phyloP scores from a whole-genome alignment of 92 coral and sea anemone species.

The Zoanthus gigantus region DNA sequence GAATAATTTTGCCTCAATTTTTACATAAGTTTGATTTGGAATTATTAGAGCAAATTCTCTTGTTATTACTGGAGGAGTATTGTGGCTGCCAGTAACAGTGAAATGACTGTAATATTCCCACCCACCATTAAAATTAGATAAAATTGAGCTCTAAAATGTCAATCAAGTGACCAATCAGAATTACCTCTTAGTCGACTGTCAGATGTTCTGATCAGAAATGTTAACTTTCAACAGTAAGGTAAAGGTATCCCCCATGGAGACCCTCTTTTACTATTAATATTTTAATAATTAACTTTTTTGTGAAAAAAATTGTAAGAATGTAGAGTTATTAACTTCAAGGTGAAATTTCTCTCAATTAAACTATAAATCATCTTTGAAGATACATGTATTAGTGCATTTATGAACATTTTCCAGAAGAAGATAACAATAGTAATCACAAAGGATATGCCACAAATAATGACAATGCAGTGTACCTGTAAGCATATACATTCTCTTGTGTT shows the following conservation, averaged over 20 bases:
- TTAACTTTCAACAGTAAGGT: conserved; percentile 12
- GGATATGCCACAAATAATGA: conserved; percentile 21
- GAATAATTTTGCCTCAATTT: conserved; percentile 12
- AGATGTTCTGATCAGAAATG: conserved; percentile 13
- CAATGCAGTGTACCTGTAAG: conserved; percentile 26
- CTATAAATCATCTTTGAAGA: conserved; percentile 39
- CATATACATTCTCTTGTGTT: conserved; percentile 34
- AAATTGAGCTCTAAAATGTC: conserved; percentile 12
- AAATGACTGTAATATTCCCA: conserved; percentile 12
- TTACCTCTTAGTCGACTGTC: conserved; percentile 14
- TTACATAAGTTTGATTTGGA: conserved; percentile 9
- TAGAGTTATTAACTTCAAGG: conserved; percentile 37
- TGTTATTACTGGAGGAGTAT: conserved; percentile 13
- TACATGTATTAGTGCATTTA: conserved; percentile 27
- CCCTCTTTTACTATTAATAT: conserved; percentile 12
- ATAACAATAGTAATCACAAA: conserved; percentile 11
- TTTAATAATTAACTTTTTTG: conserved; percentile 8
- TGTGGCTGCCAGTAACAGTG: conserved; percentile 16
- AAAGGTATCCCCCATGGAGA: conserved; percentile 15
- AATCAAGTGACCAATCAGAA: conserved; percentile 13
- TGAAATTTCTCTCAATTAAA: conserved; percentile 41
- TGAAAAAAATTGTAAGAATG: conserved; percentile 32
- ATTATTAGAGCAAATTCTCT: conserved; percentile 8
- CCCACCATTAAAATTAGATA: conserved; percentile 12
- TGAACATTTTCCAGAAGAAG: conserved; percentile 32